phyloP scores from a whole-genome alignment of 2,797 vertebrate species.

The Acomys russatus region DNA sequence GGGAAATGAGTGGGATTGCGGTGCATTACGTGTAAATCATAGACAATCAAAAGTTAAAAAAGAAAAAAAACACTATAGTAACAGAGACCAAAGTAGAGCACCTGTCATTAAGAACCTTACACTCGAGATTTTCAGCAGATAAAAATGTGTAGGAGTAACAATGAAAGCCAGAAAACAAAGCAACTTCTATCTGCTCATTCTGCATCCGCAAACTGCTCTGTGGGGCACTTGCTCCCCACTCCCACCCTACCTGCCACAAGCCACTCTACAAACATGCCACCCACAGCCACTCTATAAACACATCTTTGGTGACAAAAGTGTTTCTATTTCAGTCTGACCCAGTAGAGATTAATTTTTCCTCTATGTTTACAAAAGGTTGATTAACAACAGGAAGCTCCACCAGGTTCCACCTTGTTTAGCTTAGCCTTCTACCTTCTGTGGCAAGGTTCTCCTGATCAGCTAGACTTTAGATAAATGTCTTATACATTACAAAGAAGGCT shows the following conservation, averaged over 20 bases:
- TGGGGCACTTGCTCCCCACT: neutral
- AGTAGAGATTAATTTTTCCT: neutral
- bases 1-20: too few relatives aligned
- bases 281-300: neutral
- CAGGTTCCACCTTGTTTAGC: neutral
- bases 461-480: constrained; percentile 10
- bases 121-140: neutral
- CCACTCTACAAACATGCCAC: neutral
- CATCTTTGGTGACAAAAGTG: neutral
- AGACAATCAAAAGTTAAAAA: too few relatives aligned
- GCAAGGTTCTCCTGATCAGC: neutral
- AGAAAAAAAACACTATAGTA: neutral
- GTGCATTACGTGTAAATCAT: too few relatives aligned
- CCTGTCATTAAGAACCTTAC: constrained; percentile 9
- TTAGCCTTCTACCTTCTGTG: neutral
- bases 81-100: neutral
- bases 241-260: neutral
- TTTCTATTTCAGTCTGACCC: constrained; percentile 22
- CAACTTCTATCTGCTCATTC: neutral
- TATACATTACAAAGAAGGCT: neutral
- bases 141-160: neutral
- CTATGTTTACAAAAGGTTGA: neutral
- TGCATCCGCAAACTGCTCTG: neutral
- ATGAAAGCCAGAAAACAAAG: constrained; percentile 42
- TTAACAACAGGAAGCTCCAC: neutral